Base-by-base conservation (phyloP, 2,113 vertebrate genomes). In the Halichoeres trimaculatus region DNA sequence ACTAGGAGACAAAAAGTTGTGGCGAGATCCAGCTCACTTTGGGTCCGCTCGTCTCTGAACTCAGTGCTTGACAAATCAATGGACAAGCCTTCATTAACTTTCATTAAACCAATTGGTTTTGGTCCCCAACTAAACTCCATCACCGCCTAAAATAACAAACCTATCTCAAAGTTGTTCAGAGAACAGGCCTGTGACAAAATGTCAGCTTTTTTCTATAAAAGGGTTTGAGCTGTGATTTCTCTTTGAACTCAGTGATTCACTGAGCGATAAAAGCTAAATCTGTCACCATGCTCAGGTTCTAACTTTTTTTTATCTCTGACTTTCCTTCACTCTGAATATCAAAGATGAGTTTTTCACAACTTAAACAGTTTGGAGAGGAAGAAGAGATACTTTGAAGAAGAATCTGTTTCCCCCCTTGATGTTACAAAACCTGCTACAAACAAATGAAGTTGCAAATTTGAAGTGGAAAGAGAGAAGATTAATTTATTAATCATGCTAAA, bases 81-180 rank as follows among this genome's bases (percentile, higher is more conserved):
- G 58, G 54, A 10, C 40, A 63, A 70, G 45, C 74, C 52, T 67
- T 35, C 59, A 69, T 73, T 78, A 60, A 64, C 70, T 76, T 82
- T 60, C 60, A 82, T 61, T 51, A 56, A 48, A 74, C 36, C 34
- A 13, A 62, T 30, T 70, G 34, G 55, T 70, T 80, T 60, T 45
- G 20, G 52, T 36, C 45, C 66, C 41, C 9, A 26, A 70, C 64
- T 65, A 36, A 54, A 53, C 52, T 22, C 71, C 48, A 41, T 16
- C 3, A 11, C 52, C 0, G 26, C 38, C 13, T 19, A 14, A 59
- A 81, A 71, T 24, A 54, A 62, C 43, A 14, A 58, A 35, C 23
- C 59, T 45, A 19, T 45, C 43, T 24, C 23, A 34, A 26, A 48
- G 45, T 35, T 30, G n/a, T 51, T 47, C 60, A 50, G 43, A 65